These are phyloP conservation scores for Gryon sp. DNA, from an alignment of 1,140 invertebrate species.

Conservation along the genomic window DNA sequence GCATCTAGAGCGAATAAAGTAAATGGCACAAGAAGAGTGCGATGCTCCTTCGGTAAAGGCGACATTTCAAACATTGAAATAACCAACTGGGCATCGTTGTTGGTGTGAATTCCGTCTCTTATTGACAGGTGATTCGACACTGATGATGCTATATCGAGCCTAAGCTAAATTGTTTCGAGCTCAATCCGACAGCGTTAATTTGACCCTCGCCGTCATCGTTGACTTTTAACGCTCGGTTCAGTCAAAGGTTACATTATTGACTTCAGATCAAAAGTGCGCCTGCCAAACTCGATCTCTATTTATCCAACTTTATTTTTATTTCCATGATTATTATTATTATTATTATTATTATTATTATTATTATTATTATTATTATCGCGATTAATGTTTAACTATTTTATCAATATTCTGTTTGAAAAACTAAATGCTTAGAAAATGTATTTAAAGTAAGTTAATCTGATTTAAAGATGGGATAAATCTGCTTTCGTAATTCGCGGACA, in stretches of 20 bases:
- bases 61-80: slow-evolving; percentile 60
- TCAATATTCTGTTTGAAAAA: no score
- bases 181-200: slow-evolving; percentile 68
- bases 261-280: slow-evolving; percentile 68
- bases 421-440: no score
- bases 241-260: slow-evolving; percentile 74
- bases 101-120: slow-evolving; percentile 37
- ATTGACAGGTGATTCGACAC: slow-evolving; percentile 58
- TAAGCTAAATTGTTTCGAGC: slow-evolving; percentile 40
- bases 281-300: slow-evolving; percentile 65
- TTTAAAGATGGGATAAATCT: no score
- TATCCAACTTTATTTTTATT: slow-evolving; percentile 33
- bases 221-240: slow-evolving; percentile 71
- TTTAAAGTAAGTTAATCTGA: no score
- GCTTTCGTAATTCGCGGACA: no score
- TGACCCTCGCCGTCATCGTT: slow-evolving; percentile 72
- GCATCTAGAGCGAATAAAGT: slow-evolving; percentile 17
- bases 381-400: neutral
- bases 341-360: neutral
- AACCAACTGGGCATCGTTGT: slow-evolving; percentile 32
- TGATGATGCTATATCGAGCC: slow-evolving; percentile 63
- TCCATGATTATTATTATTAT: neutral
- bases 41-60: slow-evolving; percentile 44
- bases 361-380: neutral
- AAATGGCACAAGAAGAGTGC: slow-evolving; percentile 18